These are phyloP conservation scores for Tiliacea citrago DNA, from an alignment of 2,888 invertebrate genomes.

Conservation along the genomic window DNA sequence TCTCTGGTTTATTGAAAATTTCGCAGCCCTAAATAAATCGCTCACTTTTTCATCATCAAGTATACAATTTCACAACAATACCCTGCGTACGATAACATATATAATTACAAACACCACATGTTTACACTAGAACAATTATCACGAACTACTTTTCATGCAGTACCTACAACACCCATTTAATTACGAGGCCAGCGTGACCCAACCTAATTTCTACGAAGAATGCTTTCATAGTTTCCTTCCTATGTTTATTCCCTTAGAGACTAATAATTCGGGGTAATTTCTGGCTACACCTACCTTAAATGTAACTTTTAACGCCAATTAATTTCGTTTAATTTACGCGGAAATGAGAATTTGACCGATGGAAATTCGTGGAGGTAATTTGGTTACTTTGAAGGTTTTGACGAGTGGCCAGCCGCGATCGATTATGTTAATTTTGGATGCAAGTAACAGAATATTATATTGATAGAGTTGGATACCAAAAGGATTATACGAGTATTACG, in stretches of 20 bases:
- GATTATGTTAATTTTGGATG: constrained; percentile 23
- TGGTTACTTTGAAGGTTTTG: constrained; percentile 21
- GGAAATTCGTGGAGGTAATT: constrained; percentile 34
- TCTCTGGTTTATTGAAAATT: neutral
- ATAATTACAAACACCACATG: constrained; percentile 27
- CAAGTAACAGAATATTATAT: constrained; percentile 9
- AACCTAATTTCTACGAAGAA: constrained; percentile 52
- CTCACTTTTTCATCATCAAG: neutral
- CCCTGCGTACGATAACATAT: neutral
- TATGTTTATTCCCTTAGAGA: constrained; percentile 40
- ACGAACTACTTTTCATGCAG: constrained; percentile 31
- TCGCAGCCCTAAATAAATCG: neutral
- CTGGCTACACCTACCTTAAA: constrained; percentile 20
- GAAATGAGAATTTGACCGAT: constrained; percentile 40
- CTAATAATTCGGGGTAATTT: constrained; percentile 28
- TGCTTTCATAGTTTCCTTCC: constrained; percentile 27
- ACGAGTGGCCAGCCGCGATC: neutral
- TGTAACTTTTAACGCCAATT: constrained; percentile 53
- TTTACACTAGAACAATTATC: constrained; percentile 39
- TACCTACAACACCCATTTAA: constrained; percentile 29
- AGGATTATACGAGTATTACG: neutral
- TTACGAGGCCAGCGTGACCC: constrained; percentile 31
- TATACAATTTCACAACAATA: neutral
- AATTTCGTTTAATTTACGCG: constrained; percentile 44
- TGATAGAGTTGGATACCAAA: neutral